Evolutionary conservation across 2,888 invertebrate genomes (phyloP).

Genomic region (Caenorhabditis drosophilae): DNA sequence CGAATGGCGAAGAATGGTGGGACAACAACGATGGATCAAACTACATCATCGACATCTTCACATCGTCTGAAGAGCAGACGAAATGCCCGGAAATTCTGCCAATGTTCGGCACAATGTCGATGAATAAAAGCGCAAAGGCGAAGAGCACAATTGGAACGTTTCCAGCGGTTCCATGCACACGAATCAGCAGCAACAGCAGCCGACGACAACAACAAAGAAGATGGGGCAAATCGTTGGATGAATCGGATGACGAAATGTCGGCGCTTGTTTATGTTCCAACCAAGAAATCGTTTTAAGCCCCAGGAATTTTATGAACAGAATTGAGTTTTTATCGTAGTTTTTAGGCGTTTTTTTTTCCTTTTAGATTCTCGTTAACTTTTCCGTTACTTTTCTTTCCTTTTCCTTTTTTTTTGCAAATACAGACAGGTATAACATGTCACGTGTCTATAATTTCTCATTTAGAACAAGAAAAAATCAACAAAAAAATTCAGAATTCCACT

Average conservation of each 20-base stretch:
- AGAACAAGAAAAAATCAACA: too few relatives aligned
- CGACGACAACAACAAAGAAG: conserved; percentile 22
- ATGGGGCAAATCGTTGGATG: conserved; percentile 31
- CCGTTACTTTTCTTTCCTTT: too few relatives aligned
- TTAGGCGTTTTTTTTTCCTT: too few relatives aligned
- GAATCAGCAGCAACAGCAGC: neutral
- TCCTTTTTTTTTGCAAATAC: too few relatives aligned
- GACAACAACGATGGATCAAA: conserved; percentile 50
- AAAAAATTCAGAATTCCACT: too few relatives aligned
- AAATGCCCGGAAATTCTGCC: conserved; percentile 1
- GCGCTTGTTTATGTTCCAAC: neutral
- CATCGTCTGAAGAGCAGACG: conserved; percentile 7
- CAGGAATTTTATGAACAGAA: too few relatives aligned
- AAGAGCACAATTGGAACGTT: neutral
- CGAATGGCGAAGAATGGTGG: conserved; percentile 37
- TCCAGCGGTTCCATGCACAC: conserved; percentile 16
- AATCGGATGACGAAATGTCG: conserved; percentile 23
- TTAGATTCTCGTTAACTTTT: too few relatives aligned
- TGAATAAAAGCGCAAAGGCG: too few relatives aligned
- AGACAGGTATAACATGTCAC: too few relatives aligned
- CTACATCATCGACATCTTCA: conserved; percentile 30
- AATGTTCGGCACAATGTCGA: neutral
- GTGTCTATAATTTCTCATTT: too few relatives aligned
- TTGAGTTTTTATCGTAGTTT: too few relatives aligned
- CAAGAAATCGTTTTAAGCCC: too few relatives aligned